phyloP scores from a whole-genome alignment of 2,797 vertebrate species.

The Sandelia bainsii region DNA sequence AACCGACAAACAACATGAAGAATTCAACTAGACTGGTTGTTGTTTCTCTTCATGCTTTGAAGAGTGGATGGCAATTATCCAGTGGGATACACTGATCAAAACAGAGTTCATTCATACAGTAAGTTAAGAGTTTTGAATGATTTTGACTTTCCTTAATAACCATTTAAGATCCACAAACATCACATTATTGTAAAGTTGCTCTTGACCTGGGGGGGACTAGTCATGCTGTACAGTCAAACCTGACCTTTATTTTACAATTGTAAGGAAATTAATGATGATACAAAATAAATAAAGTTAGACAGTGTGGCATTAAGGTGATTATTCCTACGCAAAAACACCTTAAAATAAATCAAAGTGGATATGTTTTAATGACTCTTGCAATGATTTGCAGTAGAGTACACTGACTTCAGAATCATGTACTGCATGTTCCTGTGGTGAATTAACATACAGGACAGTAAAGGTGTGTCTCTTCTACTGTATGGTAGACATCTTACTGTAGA shows the following conservation, averaged over 20 bases:
- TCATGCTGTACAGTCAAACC: background rate
- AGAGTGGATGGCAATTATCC: slow-evolving; percentile 12
- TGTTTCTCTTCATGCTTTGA: slow-evolving; percentile 3
- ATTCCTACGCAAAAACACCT: background rate
- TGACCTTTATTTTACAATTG: too few relatives aligned
- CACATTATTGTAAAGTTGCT: too few relatives aligned
- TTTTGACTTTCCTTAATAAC: slow-evolving; percentile 33
- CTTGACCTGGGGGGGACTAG: too few relatives aligned
- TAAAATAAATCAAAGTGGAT: too few relatives aligned
- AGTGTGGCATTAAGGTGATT: background rate
- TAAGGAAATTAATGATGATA: background rate
- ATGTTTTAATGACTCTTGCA: too few relatives aligned
- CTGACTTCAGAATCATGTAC: too few relatives aligned
- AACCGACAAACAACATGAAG: slow-evolving; percentile 37
- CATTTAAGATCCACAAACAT: slow-evolving; percentile 24
- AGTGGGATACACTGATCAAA: slow-evolving; percentile 10
- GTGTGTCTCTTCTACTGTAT: background rate
- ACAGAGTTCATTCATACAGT: slow-evolving; percentile 1
- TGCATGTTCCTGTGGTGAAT: too few relatives aligned
- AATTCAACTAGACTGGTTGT: slow-evolving; percentile 9
- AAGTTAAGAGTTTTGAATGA: slow-evolving; percentile 17
- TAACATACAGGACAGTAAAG: background rate
- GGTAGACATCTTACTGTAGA: background rate
- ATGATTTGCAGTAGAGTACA: too few relatives aligned
- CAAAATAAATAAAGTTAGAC: background rate